Base-by-base conservation (phyloP, 2,113 vertebrate genomes). In the Ammodytes dubius region DNA sequence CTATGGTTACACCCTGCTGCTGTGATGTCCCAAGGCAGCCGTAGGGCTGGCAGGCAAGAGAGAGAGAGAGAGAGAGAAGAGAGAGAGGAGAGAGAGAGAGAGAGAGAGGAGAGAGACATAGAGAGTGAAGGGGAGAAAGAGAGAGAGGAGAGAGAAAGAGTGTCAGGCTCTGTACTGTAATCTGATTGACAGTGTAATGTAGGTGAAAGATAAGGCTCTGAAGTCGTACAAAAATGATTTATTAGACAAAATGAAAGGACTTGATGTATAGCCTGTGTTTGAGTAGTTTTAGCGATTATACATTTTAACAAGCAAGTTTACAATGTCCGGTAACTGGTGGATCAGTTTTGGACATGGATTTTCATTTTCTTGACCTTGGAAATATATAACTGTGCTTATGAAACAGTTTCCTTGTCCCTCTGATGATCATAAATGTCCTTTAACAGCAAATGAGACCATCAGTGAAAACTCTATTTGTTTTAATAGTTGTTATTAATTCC, bases 11-110 rank as follows among this genome's bases (percentile, higher is more conserved):
- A 27, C 88, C 8, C 46, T 61, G 70, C 82, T 50, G 12, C 27
- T 45, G 13, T 37, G 73, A 85, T 86, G 74, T 77, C 73, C 82
- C 70, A 76, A 17, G 74, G 88, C 88, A 86, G 82, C 85, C 79
- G 81, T 68, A 40, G n/a, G 49, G 60, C 50, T 53, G 63, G 37
- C 47, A 40, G 57, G 35, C 27, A 27, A 27, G 27, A 27, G 27
- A 27, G 27, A 27, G 27, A 27, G 27, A 27, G 27, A 27, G 27
- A 27, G 27, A 27, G 27, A 27, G 2, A 27, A 27, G 27, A 27
- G 27, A 27, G 27, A 27, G 27, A 27, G 27, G 27, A 27, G 27
- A 27, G 46, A 74, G 2, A 45, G n/a, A 77, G 2, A 37, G 7
- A 27, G 27, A 27, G 27, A 27, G 27, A 27, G 27, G 27, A 27